phyloP scores from a whole-genome alignment of 2,888 invertebrate species.

The Rhorus exstirpatorius region DNA sequence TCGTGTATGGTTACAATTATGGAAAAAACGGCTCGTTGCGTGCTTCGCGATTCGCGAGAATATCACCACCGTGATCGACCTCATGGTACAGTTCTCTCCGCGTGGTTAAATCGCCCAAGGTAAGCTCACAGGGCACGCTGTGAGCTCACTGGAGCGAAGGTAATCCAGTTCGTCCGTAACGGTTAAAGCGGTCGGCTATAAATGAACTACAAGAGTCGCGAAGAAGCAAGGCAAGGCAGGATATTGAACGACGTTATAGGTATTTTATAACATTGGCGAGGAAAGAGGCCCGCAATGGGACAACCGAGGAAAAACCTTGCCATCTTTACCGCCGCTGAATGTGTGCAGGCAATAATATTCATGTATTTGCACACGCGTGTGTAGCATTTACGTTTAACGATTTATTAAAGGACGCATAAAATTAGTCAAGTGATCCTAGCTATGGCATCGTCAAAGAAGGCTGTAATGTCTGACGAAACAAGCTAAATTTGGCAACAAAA shows the following conservation, averaged over 20 bases:
- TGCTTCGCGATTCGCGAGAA: slow-evolving; percentile 23
- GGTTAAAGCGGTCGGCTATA: slow-evolving; percentile 67
- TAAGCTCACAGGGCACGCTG: slow-evolving; percentile 30
- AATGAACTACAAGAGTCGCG: slow-evolving; percentile 62
- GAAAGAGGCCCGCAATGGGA: slow-evolving; percentile 59
- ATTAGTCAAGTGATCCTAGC: no score
- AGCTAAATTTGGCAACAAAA: no score
- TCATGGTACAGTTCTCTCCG: slow-evolving; percentile 11
- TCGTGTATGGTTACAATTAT: background rate
- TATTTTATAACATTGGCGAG: slow-evolving; percentile 48
- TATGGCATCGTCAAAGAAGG: no score
- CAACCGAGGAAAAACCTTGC: slow-evolving; percentile 40
- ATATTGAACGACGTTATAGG: slow-evolving; percentile 27
- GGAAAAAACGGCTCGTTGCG: background rate
- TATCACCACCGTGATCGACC: slow-evolving; percentile 11
- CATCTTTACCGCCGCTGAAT: slow-evolving; percentile 29
- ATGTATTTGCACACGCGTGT: background rate
- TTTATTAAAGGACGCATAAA: background rate
- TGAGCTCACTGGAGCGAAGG: slow-evolving; percentile 58
- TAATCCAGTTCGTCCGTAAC: slow-evolving; percentile 70
- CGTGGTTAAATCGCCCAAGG: slow-evolving; percentile 62
- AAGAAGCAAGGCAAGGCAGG: slow-evolving; percentile 50
- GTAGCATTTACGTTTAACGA: slow-evolving; percentile 11
- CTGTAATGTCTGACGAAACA: no score
- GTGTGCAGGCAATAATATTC: slow-evolving; percentile 18